These are phyloP conservation scores for Beaufortia kweichowensis DNA, from an alignment of 2,113 vertebrate genomes.

Conservation along the genomic window DNA sequence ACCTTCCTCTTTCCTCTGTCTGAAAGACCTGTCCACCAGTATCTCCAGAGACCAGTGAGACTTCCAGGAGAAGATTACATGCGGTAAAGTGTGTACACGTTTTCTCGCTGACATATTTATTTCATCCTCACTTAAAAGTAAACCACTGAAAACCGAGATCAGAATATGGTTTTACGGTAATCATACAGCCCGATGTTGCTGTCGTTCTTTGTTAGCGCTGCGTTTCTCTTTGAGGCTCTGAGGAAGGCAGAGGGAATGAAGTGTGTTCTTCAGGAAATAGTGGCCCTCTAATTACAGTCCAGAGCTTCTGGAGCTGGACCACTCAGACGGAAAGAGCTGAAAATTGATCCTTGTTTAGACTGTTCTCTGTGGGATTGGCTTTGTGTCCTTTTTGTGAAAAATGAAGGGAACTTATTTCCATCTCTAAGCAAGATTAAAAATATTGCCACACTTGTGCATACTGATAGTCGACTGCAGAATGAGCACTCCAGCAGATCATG, in stretches of 20 bases:
- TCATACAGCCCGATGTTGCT: constrained; percentile 50
- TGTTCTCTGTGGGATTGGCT: neutral
- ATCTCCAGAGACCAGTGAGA: constrained; percentile 38
- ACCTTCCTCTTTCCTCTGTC: constrained; percentile 59
- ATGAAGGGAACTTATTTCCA: neutral
- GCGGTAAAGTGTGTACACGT: constrained; percentile 33
- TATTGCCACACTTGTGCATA: too few species aligned
- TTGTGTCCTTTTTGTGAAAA: neutral
- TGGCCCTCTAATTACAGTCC: constrained; percentile 2
- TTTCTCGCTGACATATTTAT: constrained; percentile 57
- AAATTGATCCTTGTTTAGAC: constrained; percentile 25
- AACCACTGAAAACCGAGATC: constrained; percentile 63
- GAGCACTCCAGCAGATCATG: neutral
- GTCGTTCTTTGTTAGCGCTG: constrained; percentile 53
- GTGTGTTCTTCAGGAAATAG: constrained; percentile 20
- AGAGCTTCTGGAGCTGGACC: constrained; percentile 29
- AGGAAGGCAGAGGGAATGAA: constrained; percentile 41
- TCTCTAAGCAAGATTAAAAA: too few species aligned
- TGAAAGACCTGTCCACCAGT: constrained; percentile 63
- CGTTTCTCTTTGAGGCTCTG: constrained; percentile 27
- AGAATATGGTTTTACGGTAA: constrained; percentile 51
- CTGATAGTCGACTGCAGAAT: too few species aligned
- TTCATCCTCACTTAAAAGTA: constrained; percentile 43
- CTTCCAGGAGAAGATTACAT: constrained; percentile 44
- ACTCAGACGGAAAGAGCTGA: constrained; percentile 7